A percentile compares a stretch with the other conserved stretches of the same genome.
phyloP scores from a whole-genome alignment of 2,113 vertebrate genomes.

The Eretmochelys imbricata region DNA sequence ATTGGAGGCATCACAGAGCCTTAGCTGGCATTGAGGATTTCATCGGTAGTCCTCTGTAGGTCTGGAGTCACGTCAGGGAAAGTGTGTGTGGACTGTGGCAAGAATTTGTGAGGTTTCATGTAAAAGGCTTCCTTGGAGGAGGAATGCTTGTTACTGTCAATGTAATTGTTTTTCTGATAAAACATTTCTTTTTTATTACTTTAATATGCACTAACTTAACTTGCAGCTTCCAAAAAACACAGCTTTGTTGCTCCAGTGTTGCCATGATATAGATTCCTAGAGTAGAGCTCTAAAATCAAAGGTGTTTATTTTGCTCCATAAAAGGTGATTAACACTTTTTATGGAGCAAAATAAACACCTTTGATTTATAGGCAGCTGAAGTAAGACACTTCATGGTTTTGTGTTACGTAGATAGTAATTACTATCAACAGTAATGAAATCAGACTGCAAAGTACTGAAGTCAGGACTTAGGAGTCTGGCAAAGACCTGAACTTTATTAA shows the following conservation, averaged over 20 bases:
- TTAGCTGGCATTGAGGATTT: neutral
- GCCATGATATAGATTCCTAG: neutral
- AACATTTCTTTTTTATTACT: neutral
- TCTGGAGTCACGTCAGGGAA: neutral
- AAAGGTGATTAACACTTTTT: slow-evolving; percentile 44
- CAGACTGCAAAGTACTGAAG: neutral
- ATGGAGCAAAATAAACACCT: slow-evolving; percentile 9
- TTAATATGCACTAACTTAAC: neutral
- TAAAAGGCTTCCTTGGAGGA: neutral
- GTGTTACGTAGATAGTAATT: neutral
- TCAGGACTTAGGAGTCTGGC: neutral
- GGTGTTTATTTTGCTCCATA: too few species aligned
- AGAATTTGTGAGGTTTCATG: neutral
- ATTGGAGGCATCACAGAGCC: neutral
- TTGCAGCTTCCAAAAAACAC: neutral
- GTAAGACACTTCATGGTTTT: neutral
- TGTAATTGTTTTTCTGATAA: neutral
- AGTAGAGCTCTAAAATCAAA: neutral
- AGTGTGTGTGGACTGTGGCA: neutral
- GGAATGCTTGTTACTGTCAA: neutral
- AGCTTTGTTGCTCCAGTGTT: neutral
- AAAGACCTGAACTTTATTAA: neutral
- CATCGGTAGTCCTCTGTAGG: neutral
- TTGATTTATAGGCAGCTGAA: slow-evolving; percentile 4
- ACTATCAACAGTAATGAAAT: slow-evolving; percentile 29